Base-by-base conservation (phyloP, 2,113 vertebrate species). In the Mormoops blainvillei region DNA sequence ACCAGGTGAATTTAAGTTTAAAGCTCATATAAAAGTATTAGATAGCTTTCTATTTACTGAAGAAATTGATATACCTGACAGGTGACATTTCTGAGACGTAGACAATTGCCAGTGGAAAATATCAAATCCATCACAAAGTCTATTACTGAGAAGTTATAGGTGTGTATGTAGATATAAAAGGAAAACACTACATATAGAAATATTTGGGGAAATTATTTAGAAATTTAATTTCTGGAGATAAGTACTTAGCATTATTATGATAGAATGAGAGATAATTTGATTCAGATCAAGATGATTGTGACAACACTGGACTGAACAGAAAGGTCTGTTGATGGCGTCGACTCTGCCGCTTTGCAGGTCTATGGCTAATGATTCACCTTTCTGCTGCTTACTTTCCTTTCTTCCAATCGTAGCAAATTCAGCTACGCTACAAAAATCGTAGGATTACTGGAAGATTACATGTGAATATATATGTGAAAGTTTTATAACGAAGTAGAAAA, bases 41-140 rank as follows among this genome's bases (percentile, higher is more conserved):
- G 88, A 91, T 63, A 86, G 77, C 73, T 96, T 96, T 87, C 74
- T 96, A 63, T 94, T 95, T 95, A 94, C 56, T 89, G 56, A 97
- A 89, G 31, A 88, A 70, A 95, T 86, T 50, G 65, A 90, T 85
- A 88, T 74, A 81, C 36, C 92, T 78, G 71, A 94, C 54, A 89
- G 45, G 56, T 89, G 87, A 95, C 56, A 96, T 95, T 94, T 91
- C 87, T 87, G 20, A 95, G 61, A 96, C 71, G 26, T 54, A 94
- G 73, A 87, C 19, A 41, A 95, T 20, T 78, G 36, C 56, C 58
- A 91, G n/a, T 74, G 19, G 71, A 95, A 96, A 90, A 67, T 94
- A 80, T 82, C 87, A 95, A 90, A 89, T 89, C 9, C 11, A 56
- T 67, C 31, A 88, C 14, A 70, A 92, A 88, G 28, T 87, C 65